Evolutionary conservation across 2,888 invertebrate genomes (phyloP).

Genomic region (Micoletzkya japonica): DNA sequence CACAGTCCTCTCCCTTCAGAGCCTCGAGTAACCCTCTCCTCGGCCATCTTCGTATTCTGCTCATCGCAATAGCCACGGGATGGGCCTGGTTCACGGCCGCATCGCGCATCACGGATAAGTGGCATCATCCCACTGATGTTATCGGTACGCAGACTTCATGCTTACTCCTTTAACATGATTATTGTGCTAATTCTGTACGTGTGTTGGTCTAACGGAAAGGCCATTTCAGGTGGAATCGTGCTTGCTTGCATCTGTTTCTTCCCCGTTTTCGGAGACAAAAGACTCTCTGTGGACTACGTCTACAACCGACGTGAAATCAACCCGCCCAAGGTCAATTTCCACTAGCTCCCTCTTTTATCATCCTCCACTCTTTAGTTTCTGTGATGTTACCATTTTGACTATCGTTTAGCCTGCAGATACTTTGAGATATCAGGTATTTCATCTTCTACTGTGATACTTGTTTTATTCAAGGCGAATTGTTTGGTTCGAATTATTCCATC

Average conservation of each 20-base stretch:
- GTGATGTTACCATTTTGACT: neutral
- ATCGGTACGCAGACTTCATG: slow-evolving; percentile 38
- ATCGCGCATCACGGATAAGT: slow-evolving; percentile 59
- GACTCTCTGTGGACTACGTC: slow-evolving; percentile 16
- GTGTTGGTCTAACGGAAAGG: no score
- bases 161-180: neutral
- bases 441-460: no score
- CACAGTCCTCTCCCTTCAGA: neutral
- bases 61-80: slow-evolving; percentile 34
- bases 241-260: slow-evolving; percentile 37
- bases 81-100: slow-evolving; percentile 49
- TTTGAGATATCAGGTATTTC: no score
- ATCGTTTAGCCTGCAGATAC: no score
- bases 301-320: slow-evolving; percentile 3
- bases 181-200: no score
- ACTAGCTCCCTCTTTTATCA: neutral
- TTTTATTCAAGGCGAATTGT: no score
- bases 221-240: slow-evolving; percentile 41
- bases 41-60: slow-evolving; percentile 33
- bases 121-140: slow-evolving; percentile 63
- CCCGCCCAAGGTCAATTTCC: slow-evolving; percentile 23
- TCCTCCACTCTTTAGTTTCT: neutral
- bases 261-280: slow-evolving; percentile 35
- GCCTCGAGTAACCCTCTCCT: slow-evolving; percentile 35
- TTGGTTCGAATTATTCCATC: no score